Evolutionary conservation across 1,140 invertebrate species (phyloP).

Genomic region (Drosophila melanica): DNA sequence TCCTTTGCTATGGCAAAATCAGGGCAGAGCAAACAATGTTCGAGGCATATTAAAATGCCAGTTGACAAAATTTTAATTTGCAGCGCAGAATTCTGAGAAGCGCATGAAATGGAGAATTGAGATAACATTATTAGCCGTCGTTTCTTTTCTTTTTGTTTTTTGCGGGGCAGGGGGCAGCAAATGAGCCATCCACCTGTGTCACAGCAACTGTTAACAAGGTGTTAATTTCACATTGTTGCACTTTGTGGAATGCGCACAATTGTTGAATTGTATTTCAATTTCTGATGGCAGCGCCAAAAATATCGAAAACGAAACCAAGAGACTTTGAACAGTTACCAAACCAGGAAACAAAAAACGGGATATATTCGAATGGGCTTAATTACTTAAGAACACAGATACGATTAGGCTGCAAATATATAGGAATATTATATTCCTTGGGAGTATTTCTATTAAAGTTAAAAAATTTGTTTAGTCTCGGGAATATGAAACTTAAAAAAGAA

Average conservation of each 20-base stretch:
- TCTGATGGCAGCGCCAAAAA: slow-evolving; percentile 18
- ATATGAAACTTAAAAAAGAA: too few species aligned
- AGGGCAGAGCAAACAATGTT: slow-evolving; percentile 24
- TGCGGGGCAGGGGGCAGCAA: background rate
- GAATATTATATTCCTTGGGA: slow-evolving; percentile 1
- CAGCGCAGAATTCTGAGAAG: slow-evolving; percentile 38
- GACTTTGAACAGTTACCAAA: slow-evolving; percentile 2
- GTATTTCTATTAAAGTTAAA: background rate
- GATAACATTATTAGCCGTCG: slow-evolving; percentile 50
- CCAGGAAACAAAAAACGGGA: background rate
- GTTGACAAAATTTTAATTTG: slow-evolving; percentile 50
- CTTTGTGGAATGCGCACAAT: slow-evolving; percentile 55
- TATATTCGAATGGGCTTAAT: background rate
- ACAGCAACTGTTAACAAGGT: slow-evolving; percentile 53
- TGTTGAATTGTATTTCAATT: slow-evolving; percentile 49
- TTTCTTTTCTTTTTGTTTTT: background rate
- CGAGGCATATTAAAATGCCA: slow-evolving; percentile 37
- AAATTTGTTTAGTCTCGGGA: background rate
- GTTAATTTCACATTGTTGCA: slow-evolving; percentile 49
- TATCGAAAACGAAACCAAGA: slow-evolving; percentile 6
- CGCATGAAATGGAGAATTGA: slow-evolving; percentile 30
- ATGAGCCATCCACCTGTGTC: slow-evolving; percentile 8
- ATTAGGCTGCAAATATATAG: background rate
- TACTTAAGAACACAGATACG: background rate
- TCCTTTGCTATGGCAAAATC: slow-evolving; percentile 18